These are phyloP conservation scores for Chloropsis cyanopogon DNA, from an alignment of 2,113 vertebrate species.

Conservation along the genomic window DNA sequence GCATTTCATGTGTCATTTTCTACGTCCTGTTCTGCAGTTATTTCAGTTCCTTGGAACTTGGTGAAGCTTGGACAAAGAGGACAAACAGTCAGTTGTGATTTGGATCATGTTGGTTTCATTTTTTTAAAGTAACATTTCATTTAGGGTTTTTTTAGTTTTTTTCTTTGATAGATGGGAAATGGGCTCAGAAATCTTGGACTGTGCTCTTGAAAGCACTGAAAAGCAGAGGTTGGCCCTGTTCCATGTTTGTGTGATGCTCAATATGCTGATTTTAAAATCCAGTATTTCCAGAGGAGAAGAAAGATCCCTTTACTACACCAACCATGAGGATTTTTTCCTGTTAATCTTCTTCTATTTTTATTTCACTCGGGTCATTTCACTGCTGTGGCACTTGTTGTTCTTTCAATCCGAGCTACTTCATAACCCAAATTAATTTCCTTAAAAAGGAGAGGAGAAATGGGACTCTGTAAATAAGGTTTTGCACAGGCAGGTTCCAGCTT, in stretches of 20 bases:
- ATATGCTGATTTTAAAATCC: neutral
- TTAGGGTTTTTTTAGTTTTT: neutral
- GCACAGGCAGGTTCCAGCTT: neutral
- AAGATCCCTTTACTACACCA: neutral
- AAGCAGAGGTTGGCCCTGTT: neutral
- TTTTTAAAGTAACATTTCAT: neutral
- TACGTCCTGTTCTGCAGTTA: neutral
- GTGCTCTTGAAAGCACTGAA: neutral
- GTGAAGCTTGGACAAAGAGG: neutral
- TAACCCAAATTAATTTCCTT: conserved; percentile 31
- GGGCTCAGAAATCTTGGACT: neutral
- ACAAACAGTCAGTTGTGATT: neutral
- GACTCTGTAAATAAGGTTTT: neutral
- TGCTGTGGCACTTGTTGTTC: neutral
- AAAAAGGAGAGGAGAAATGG: neutral
- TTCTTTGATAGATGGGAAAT: neutral
- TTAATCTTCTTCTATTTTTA: conserved; percentile 15
- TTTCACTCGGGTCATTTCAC: neutral
- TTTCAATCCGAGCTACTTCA: neutral
- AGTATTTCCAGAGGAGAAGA: neutral
- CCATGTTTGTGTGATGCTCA: neutral
- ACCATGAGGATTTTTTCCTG: neutral
- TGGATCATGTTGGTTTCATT: neutral
- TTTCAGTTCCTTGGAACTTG: neutral
- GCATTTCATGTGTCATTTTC: neutral